Evolutionary conservation across 2,797 vertebrate genomes (phyloP), one percentile per base, ranked within the genome.

Genomic region (Chiroxiphia lanceolata): DNA sequence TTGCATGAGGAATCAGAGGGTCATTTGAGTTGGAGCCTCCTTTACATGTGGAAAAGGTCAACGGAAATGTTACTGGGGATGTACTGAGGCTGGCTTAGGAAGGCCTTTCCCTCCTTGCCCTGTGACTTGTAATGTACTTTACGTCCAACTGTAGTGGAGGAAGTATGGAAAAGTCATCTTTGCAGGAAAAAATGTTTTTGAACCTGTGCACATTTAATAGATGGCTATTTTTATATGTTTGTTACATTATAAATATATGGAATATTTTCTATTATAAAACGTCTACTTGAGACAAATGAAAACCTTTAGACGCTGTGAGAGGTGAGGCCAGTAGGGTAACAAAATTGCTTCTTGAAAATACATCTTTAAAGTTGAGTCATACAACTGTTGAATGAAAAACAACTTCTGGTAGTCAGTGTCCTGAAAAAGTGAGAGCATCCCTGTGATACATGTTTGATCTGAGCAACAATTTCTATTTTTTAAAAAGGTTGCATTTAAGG

Each of bases 91-190:
- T 89, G 90, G 44, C 86, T 36, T 76, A n/a, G 63, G 68, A 82
- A 56, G 40, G 94, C 93, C 95, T 96, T 95, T 96, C 77, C 96
- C 94, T 95, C 56, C 82, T 64, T 89, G 67, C 27, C 1, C 81
- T 45, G 27, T 63, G 88, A 48, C 88, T 96, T 79, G 36, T 89
- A 76, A 96, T 85, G 82, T 74, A 95, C 90, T 95, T 94, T 68
- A 87, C 64, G 80, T 95, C 83, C 57, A 92, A 0, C 50, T 9
- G 1, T 63, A n/a, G 50, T 53, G 78, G 71, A 96, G 94, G 96
- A 96, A 95, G 81, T 95, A 40, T 95, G 94, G 96, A 93, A 94
- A 96, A 96, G 60, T 96, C 70, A 96, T 94, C 86, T 93, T 74
- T 80, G 56, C 53, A 78, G 71, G 45, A 90, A 95, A 71, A 93